phyloP scores from a whole-genome alignment of 2,113 vertebrate species.

The Mirounga angustirostris region DNA sequence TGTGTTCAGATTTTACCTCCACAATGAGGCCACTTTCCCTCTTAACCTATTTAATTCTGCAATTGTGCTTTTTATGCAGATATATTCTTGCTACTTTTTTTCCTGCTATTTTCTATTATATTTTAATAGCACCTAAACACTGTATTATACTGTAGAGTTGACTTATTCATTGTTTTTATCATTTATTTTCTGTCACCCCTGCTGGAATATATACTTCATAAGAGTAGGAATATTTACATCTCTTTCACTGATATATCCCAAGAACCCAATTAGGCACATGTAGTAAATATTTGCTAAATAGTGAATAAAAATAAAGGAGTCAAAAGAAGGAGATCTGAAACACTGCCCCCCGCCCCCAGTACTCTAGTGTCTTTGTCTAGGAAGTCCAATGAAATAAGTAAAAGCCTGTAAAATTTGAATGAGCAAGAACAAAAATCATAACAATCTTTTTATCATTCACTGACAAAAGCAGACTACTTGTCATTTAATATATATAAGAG shows the following conservation, averaged over 20 bases:
- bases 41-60: neutral
- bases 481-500: neutral
- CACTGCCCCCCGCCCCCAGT: too few species aligned
- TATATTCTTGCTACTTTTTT: neutral
- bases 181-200: neutral
- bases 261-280: neutral
- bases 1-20: neutral
- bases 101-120: neutral
- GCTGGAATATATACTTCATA: neutral
- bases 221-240: neutral
- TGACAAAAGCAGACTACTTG: neutral
- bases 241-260: neutral
- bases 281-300: neutral
- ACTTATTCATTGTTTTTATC: neutral
- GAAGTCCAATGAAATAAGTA: neutral
- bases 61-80: neutral
- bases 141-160: neutral
- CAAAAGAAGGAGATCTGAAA: neutral
- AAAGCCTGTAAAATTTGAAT: neutral
- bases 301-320: neutral
- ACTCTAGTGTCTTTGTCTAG: neutral
- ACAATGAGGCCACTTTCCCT: neutral
- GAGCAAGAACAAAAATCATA: neutral
- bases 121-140: neutral
- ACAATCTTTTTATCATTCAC: neutral